Base-by-base conservation (phyloP, 2,113 vertebrate genomes). In the pig (Sus scrofa) region DNA sequence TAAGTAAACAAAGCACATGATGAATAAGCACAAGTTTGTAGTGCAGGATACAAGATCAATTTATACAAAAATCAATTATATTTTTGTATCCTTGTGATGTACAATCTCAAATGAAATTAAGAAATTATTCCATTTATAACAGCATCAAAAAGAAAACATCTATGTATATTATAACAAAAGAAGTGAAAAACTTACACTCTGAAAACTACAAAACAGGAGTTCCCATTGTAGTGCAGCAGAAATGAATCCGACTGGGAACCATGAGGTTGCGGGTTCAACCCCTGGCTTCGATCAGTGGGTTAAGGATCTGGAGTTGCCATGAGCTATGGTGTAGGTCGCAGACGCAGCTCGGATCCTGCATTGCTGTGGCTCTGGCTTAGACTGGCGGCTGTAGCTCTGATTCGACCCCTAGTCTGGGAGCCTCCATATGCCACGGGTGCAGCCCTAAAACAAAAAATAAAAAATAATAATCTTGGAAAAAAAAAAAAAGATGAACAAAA, bases 121-220 rank as follows among this genome's bases (percentile, higher is more conserved):
- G 39, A 70, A 93, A 77, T 58, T 77, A 86, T 65, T 87, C 58
- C 22, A n/a, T 44, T 81, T 71, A 71, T 20, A 79, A 39, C 20
- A 91, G 22, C 54, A 78, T 79, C 65, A 71, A 56, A 81, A 75
- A 56, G 54, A 87, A 74, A 86, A 91, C 68, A 20, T 2, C 11
- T 95, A 70, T 11, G n/a, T 71, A 78, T 70, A 75, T 60, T 75
- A 89, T 62, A 84, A 84, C 27, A 89, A 93, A 84, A 82, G 16
- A 78, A 50, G 16, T 37, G 15, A 26, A 92, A 83, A 89, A 77
- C 2, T 67, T 88, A 83, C 26, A 92, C 50, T 92, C 34, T 87
- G 44, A 88, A 75, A 92, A 88, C 8, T 52, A 68, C 0, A 88
- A 60, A 83, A 70, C 7, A 88, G 8, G 44, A 44, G 44, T 44